Conservation (phyloP, 2,888 invertebrate species). For the Clusia tigrina region DNA sequence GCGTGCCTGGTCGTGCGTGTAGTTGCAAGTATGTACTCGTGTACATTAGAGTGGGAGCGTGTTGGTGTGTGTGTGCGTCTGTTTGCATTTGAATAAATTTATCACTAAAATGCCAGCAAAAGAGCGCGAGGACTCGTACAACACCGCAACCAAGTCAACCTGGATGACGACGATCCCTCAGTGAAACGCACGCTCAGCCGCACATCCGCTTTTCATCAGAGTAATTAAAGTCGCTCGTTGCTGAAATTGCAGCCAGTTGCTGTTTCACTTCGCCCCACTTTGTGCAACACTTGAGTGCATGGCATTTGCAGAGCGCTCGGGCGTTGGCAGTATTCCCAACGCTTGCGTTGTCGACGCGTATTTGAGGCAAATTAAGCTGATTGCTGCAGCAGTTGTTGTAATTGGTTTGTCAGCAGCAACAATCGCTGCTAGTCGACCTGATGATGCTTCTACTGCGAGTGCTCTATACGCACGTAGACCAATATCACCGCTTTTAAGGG, state of each 20-base stretch:
- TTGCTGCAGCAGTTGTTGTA: not conserved
- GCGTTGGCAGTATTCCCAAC: no score
- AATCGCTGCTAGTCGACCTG: not conserved
- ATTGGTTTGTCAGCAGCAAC: slow-evolving; percentile 6
- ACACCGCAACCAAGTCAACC: not conserved
- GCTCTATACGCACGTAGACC: no score
- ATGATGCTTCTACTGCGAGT: no score
- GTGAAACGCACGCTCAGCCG: not conserved
- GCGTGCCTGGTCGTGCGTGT: not conserved
- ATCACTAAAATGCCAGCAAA: not conserved
- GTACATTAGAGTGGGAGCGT: not conserved
- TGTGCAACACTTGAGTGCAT: not conserved
- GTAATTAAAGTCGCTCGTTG: slow-evolving; percentile 6
- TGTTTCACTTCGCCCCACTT: not conserved
- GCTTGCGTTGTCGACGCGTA: not conserved
- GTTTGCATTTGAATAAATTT: not conserved
- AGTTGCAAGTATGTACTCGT: no score
- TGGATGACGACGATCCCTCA: not conserved
- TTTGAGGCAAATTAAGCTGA: not conserved
- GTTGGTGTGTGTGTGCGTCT: not conserved
- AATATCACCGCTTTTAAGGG: no score
- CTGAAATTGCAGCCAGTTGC: not conserved
- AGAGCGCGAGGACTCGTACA: not conserved
- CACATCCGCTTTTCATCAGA: slow-evolving; percentile 3
- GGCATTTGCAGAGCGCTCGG: not conserved